Evolutionary conservation across 2,888 invertebrate genomes (phyloP).

Genomic region (Tromatobia lineatoria): DNA sequence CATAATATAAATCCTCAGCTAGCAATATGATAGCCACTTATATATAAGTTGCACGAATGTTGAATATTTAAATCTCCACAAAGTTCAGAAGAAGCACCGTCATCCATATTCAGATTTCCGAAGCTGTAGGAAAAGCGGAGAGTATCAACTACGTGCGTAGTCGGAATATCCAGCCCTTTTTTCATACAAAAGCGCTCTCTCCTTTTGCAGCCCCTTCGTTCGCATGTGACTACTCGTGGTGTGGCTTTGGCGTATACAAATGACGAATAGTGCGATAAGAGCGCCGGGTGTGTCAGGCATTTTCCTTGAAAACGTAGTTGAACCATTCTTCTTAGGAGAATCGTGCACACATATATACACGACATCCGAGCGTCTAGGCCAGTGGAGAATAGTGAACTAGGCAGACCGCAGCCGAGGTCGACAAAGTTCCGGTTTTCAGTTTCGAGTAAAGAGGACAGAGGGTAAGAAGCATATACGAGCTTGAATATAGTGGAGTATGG

Average conservation of each 20-base stretch:
- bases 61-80: slow-evolving; percentile 35
- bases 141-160: not conserved
- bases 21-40: not conserved
- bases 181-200: not conserved
- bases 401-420: not conserved
- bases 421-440: slow-evolving; percentile 58
- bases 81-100: slow-evolving; percentile 14
- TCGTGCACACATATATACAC: not conserved
- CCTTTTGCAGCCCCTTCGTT: not conserved
- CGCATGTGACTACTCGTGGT: slow-evolving; percentile 8
- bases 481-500: slow-evolving; percentile 57
- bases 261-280: slow-evolving; percentile 48
- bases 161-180: slow-evolving; percentile 13
- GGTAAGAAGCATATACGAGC: slow-evolving; percentile 55
- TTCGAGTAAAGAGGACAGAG: slow-evolving; percentile 43
- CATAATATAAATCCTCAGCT: not conserved
- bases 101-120: slow-evolving; percentile 49
- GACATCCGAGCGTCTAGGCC: not conserved
- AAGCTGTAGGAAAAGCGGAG: slow-evolving; percentile 16
- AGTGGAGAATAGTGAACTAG: not conserved
- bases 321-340: slow-evolving; percentile 54
- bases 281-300: slow-evolving; percentile 35
- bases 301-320: slow-evolving; percentile 43
- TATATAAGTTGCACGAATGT: not conserved
- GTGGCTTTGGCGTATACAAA: slow-evolving; percentile 45